phyloP scores from a whole-genome alignment of 2,888 invertebrate genomes.

The Noctua fimbriata region DNA sequence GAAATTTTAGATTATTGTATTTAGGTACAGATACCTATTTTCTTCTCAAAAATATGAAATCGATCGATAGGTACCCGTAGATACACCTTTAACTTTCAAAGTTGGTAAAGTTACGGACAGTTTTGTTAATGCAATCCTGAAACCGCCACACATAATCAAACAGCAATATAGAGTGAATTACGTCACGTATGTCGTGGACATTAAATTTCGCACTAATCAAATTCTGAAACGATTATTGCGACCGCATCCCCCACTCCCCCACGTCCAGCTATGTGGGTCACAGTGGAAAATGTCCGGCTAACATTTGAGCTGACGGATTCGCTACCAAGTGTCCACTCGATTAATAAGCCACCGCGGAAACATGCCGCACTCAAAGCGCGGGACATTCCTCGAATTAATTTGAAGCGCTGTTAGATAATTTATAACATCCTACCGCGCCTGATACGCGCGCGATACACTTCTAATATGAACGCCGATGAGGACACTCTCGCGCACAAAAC shows the following conservation, averaged over 20 bases:
- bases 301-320: slow-evolving; percentile 82
- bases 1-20: background rate
- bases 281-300: slow-evolving; percentile 62
- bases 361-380: slow-evolving; percentile 79
- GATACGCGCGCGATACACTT: slow-evolving; percentile 77
- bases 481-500: slow-evolving; percentile 68
- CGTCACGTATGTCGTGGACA: slow-evolving; percentile 54
- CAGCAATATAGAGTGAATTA: slow-evolving; percentile 54
- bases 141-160: slow-evolving; percentile 26
- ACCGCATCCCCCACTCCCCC: slow-evolving; percentile 39
- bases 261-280: slow-evolving; percentile 61
- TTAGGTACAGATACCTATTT: background rate
- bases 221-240: slow-evolving; percentile 66
- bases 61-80: background rate
- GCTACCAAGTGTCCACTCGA: slow-evolving; percentile 85
- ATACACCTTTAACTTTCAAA: too few species aligned
- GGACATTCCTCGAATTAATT: slow-evolving; percentile 89
- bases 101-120: slow-evolving; percentile 18
- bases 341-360: slow-evolving; percentile 87
- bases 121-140: slow-evolving; percentile 5
- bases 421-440: slow-evolving; percentile 88
- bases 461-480: slow-evolving; percentile 63
- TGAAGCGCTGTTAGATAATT: slow-evolving; percentile 90
- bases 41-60: background rate
- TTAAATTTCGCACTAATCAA: slow-evolving; percentile 69